Evolutionary conservation across 1,140 invertebrate species (phyloP).

Genomic region (Lerema accius): DNA sequence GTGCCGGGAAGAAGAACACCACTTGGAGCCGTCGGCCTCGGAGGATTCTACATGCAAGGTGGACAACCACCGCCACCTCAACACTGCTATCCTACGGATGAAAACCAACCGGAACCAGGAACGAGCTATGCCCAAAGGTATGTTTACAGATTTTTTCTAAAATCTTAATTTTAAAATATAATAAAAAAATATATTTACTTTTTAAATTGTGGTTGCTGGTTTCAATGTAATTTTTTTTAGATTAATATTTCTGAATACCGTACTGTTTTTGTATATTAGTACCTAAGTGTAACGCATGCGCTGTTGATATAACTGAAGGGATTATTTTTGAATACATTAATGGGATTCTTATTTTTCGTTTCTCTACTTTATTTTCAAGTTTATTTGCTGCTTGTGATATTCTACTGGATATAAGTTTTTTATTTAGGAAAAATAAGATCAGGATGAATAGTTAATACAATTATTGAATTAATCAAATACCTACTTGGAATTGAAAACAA

Average conservation of each 20-base stretch:
- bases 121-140: conserved; percentile 79
- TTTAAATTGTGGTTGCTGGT: no score
- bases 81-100: conserved; percentile 86
- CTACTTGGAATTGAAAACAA: no score
- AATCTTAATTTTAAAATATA: no score
- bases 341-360: conserved; percentile 1
- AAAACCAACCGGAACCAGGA: conserved; percentile 89
- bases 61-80: conserved; percentile 83
- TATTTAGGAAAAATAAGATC: no score
- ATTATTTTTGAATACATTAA: background rate
- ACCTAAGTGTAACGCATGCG: conserved; percentile 35
- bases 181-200: no score
- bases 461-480: no score
- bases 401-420: no score
- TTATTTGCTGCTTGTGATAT: no score
- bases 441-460: no score
- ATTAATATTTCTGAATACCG: background rate
- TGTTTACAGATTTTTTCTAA: conserved; percentile 10
- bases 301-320: background rate
- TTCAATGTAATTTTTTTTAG: background rate
- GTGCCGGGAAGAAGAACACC: conserved; percentile 90
- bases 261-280: no score
- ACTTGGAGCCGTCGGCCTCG: conserved; percentile 90
- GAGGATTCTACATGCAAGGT: conserved; percentile 89
- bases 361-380: conserved; percentile 1